phyloP scores from a whole-genome alignment of 2,888 invertebrate genomes.

The Campoplex capitator region DNA sequence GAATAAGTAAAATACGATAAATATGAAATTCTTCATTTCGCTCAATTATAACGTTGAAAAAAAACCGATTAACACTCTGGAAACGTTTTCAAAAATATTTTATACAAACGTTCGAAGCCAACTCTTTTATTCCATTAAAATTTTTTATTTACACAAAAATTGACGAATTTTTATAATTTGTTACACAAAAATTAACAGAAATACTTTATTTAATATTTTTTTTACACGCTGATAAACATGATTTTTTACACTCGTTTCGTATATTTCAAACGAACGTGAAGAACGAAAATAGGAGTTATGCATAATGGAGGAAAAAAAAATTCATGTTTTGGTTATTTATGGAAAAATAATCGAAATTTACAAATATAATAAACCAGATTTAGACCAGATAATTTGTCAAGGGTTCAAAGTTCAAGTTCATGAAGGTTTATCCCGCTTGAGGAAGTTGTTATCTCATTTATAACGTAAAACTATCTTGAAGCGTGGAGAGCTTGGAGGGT shows the following conservation, averaged over 20 bases:
- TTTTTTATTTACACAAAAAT: background rate
- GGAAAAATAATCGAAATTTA: background rate
- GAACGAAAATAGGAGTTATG: background rate
- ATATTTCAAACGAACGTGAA: background rate
- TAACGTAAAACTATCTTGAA: conserved; percentile 67
- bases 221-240: background rate
- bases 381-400: background rate
- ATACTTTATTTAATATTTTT: background rate
- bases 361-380: background rate
- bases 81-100: background rate
- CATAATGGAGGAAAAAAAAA: background rate
- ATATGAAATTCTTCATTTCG: background rate
- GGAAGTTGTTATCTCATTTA: conserved; percentile 69
- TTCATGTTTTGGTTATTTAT: background rate
- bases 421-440: background rate
- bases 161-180: background rate
- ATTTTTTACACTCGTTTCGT: background rate
- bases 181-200: background rate
- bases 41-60: background rate
- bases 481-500: conserved; percentile 8
- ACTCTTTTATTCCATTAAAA: background rate
- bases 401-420: conserved; percentile 66
- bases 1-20: background rate
- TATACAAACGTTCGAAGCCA: background rate
- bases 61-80: background rate